These are phyloP conservation scores for Cosmia trapezina DNA, from an alignment of 2,888 invertebrate species.

Conservation along the genomic window DNA sequence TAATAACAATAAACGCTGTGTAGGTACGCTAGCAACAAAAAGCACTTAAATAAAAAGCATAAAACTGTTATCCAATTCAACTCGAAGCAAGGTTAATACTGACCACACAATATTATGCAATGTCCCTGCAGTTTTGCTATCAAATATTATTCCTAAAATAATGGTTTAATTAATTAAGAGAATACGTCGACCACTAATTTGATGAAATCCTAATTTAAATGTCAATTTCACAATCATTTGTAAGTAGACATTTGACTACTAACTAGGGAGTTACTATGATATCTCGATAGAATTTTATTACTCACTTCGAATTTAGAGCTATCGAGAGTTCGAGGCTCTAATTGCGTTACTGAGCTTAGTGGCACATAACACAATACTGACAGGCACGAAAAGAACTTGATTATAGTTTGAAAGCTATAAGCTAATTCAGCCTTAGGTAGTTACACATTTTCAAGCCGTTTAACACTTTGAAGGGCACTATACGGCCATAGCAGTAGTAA, in stretches of 20 bases:
- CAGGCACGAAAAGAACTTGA: background rate
- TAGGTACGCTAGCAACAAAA: no score
- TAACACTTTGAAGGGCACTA: no score
- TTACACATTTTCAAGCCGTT: background rate
- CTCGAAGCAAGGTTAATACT: no score
- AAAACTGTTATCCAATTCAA: no score
- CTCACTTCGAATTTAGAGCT: background rate
- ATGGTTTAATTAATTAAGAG: no score
- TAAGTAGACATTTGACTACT: background rate
- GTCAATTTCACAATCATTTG: conserved; percentile 28
- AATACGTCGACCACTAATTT: no score
- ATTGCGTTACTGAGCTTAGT: background rate
- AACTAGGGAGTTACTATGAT: background rate
- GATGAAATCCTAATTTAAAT: background rate
- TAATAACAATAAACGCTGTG: no score
- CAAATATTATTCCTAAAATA: no score
- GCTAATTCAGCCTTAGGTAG: background rate
- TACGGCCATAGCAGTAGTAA: no score
- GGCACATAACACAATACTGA: background rate
- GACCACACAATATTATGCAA: no score
- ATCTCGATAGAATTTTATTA: background rate
- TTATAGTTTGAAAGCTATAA: background rate
- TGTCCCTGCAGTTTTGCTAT: no score
- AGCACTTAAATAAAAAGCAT: no score
- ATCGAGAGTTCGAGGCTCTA: background rate